Base-by-base conservation (phyloP, 2,888 invertebrate species). In the Drosophila demipolita region DNA sequence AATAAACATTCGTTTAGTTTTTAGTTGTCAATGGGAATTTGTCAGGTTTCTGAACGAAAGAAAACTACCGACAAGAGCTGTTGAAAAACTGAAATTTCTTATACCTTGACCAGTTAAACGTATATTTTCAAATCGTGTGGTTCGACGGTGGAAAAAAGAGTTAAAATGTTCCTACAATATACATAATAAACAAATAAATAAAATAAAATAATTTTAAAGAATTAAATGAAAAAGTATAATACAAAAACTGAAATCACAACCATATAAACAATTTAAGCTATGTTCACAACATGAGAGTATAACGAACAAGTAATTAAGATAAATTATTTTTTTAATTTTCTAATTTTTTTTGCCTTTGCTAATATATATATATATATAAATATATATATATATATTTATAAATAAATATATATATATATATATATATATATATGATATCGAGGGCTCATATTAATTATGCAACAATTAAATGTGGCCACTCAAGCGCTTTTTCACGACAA, bases 1-100 rank as follows among this genome's bases (percentile, higher is more conserved):
- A 29, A 29, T 4, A 49, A 60, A 49, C 59, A n/a, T 67, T 79
- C 64, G 70, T 73, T 60, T 53, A 48, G 58, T 57, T 57, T 45
- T 17, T n/a, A n/a, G 38, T 65, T 70, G 65, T 86, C 73, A 87
- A 90, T 90, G 87, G 66, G 50, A 73, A 33, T 33, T 87, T 74
- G 50, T 60, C n/a, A 17, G 90, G 76, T 76, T 89, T 87, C 86
- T 53, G 29, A 32, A 17, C 53, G 52, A 71, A 63, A 40, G 36
- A 64, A 74, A 90, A 67, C 52, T 64, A 73, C 3, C 61, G 76
- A 90, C 33, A 63, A 70, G 76, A 90, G 89, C 74, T 78, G 36
- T 72, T 60, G 70, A 83, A 53, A 72, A 50, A 33, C 50, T 17
- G 33, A 59, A 73, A 35, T 57, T 68, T 52, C 38, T 38, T 50